These are phyloP conservation scores for Axea sp. DNA, from an alignment of 2,888 invertebrate genomes.

Conservation along the genomic window DNA sequence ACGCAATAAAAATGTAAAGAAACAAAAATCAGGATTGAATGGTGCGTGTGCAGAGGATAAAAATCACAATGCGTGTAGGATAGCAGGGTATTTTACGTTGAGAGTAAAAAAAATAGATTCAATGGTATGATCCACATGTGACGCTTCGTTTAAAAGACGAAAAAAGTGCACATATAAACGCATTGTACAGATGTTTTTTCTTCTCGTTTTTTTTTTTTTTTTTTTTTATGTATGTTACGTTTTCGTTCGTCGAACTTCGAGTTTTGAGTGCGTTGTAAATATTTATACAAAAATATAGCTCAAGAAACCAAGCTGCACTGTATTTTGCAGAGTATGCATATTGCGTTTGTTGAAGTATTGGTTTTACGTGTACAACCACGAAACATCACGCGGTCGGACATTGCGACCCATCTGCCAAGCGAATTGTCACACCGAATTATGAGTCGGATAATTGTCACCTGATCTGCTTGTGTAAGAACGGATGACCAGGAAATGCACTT, in stretches of 20 bases:
- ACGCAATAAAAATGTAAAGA: slow-evolving; percentile 19
- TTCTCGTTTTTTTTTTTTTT: background rate
- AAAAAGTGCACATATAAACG: slow-evolving; percentile 1
- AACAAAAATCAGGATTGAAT: slow-evolving; percentile 25
- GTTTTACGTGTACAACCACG: slow-evolving; percentile 22
- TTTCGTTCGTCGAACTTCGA: background rate
- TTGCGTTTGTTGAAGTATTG: background rate
- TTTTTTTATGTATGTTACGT: background rate
- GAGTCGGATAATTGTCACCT: slow-evolving; percentile 37
- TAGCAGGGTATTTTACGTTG: background rate
- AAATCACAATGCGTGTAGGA: slow-evolving; percentile 11
- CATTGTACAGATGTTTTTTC: background rate
- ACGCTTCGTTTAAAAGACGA: slow-evolving; percentile 10
- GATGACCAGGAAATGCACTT: slow-evolving; percentile 49
- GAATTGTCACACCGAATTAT: slow-evolving; percentile 47
- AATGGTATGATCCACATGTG: slow-evolving; percentile 19
- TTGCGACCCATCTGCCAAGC: slow-evolving; percentile 27
- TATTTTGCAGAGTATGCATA: slow-evolving; percentile 5
- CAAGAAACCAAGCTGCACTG: slow-evolving; percentile 13
- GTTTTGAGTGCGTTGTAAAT: slow-evolving; percentile 13
- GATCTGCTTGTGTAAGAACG: slow-evolving; percentile 31
- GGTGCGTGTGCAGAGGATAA: slow-evolving; percentile 20
- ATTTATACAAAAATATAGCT: slow-evolving; percentile 18
- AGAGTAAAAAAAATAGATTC: background rate
- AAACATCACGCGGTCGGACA: slow-evolving; percentile 31